Percentiles rank a stretch among this genome's conserved stretches.
Conservation (phyloP, 2,113 vertebrate genomes). For the Columbina picui region DNA sequence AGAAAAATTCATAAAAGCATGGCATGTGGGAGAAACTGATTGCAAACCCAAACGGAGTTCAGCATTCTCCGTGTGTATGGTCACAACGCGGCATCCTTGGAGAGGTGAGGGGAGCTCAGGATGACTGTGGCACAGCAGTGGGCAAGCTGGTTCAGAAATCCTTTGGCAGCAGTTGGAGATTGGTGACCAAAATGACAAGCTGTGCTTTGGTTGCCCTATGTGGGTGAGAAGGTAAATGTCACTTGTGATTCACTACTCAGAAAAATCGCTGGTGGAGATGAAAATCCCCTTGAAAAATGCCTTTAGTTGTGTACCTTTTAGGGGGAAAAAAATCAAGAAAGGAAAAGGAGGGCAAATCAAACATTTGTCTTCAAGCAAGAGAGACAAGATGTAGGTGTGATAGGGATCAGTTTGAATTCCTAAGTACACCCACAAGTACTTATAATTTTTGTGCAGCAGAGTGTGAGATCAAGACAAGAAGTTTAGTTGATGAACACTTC, state of each 20-base stretch:
- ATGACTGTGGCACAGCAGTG: background rate
- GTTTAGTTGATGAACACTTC: background rate
- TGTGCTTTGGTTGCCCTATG: background rate
- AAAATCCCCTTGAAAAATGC: constrained; percentile 10
- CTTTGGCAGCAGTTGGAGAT: background rate
- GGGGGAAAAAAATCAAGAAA: background rate
- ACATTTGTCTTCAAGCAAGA: background rate
- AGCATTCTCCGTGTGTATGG: background rate
- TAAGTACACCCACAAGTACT: background rate
- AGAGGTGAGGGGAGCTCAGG: rapidly evolving
- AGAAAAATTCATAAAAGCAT: background rate
- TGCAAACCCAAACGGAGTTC: background rate
- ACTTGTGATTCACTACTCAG: background rate
- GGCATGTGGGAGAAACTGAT: background rate
- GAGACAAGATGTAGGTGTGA: background rate
- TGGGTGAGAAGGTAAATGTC: background rate
- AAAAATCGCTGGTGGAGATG: background rate
- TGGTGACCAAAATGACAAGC: background rate
- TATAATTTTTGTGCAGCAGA: background rate
- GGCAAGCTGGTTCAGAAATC: background rate
- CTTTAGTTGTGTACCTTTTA: background rate
- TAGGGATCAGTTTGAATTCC: background rate
- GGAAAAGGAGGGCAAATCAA: background rate
- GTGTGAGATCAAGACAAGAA: background rate
- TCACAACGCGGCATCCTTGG: background rate